These are phyloP conservation scores for Steatocranus sp. DNA, from an alignment of 2,797 vertebrate genomes.

Conservation along the genomic window DNA sequence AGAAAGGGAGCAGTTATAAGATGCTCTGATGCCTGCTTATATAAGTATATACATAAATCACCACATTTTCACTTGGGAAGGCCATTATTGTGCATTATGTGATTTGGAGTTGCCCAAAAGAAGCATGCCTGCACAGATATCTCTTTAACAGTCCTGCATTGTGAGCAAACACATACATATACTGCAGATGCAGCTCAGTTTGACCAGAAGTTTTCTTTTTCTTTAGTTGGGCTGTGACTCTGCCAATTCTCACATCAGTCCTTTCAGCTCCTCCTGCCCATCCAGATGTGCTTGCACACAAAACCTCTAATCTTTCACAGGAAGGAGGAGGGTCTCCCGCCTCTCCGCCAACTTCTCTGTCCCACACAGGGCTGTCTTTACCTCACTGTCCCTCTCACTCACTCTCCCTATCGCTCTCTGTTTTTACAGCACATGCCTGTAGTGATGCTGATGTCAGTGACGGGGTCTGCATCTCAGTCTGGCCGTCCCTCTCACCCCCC, in stretches of 20 bases:
- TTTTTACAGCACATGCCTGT: constrained; percentile 43
- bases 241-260: constrained; percentile 33
- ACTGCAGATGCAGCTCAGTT: not conserved
- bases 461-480: constrained; percentile 10
- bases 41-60: not conserved
- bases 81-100: not conserved
- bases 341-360: constrained; percentile 22
- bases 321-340: constrained; percentile 57
- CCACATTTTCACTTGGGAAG: not conserved
- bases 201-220: not conserved
- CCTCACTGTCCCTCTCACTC: constrained; percentile 52
- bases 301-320: constrained; percentile 70
- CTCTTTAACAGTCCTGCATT: not conserved
- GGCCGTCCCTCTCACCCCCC: not conserved
- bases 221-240: not conserved
- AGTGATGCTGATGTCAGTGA: constrained; percentile 49
- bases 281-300: constrained; percentile 65
- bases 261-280: constrained; percentile 41
- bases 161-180: not conserved
- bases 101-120: not conserved
- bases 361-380: constrained; percentile 43
- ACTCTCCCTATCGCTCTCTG: constrained; percentile 30
- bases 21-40: not conserved
- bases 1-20: not conserved
- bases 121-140: not conserved